phyloP scores from a whole-genome alignment of 2,797 vertebrate genomes.

The Poecilia gillii region DNA sequence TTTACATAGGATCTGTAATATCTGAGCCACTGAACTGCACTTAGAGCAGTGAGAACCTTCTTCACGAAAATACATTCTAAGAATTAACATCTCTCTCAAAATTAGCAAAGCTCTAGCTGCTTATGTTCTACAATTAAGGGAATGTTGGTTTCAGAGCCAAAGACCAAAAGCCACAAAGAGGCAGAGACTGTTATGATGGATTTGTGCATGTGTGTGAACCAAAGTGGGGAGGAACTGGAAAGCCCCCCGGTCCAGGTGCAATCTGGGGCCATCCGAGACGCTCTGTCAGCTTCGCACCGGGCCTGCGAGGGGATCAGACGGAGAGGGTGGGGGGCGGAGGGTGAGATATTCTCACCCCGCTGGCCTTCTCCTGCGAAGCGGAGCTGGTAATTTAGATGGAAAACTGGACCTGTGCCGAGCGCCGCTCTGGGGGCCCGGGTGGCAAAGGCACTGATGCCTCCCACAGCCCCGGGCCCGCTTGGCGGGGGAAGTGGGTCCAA shows the following conservation, averaged over 20 bases:
- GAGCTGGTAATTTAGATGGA: slow-evolving; percentile 79
- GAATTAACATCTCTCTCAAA: not conserved
- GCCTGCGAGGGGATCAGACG: slow-evolving; percentile 63
- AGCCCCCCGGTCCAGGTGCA: slow-evolving; percentile 76
- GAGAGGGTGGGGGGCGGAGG: slow-evolving; percentile 35
- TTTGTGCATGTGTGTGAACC: slow-evolving; percentile 38
- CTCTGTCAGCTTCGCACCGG: slow-evolving; percentile 74
- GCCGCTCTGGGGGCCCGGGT: slow-evolving; percentile 49
- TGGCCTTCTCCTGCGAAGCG: slow-evolving; percentile 66
- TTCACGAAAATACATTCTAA: not conserved
- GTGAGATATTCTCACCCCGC: slow-evolving; percentile 67
- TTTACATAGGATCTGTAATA: not conserved
- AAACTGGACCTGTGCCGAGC: slow-evolving; percentile 74
- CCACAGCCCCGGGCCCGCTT: slow-evolving; percentile 39
- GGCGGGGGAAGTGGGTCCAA: slow-evolving; percentile 54
- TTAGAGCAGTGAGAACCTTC: not conserved
- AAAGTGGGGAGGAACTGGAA: slow-evolving; percentile 38
- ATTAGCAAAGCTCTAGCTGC: not conserved
- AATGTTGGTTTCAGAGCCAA: slow-evolving; percentile 14
- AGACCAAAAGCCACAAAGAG: slow-evolving; percentile 36
- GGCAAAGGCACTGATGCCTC: slow-evolving; percentile 61
- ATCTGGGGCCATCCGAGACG: slow-evolving; percentile 80
- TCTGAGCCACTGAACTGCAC: not conserved
- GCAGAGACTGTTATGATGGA: slow-evolving; percentile 26
- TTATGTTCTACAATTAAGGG: not conserved